These are phyloP conservation scores for Acomys russatus DNA, from an alignment of 2,797 vertebrate genomes.

Conservation along the genomic window DNA sequence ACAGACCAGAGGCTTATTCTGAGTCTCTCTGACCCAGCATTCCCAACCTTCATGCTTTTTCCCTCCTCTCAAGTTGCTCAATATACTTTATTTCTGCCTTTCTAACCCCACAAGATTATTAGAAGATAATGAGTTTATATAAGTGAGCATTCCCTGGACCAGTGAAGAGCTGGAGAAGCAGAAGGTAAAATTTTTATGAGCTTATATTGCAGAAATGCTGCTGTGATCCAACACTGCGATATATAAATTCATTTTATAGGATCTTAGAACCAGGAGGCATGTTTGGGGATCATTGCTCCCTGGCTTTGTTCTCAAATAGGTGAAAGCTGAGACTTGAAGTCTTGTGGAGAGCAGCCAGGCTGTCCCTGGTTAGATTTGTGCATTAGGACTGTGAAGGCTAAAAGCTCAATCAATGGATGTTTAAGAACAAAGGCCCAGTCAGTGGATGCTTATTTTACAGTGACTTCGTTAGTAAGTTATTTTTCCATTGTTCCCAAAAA, in stretches of 20 bases:
- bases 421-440: not conserved
- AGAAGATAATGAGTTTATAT: constrained; percentile 56
- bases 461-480: constrained; percentile 43
- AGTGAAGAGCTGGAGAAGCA: not conserved
- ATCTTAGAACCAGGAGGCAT: not conserved
- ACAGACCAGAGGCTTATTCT: not conserved
- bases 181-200: constrained; percentile 58
- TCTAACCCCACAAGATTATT: constrained; percentile 34
- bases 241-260: constrained; percentile 37
- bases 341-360: constrained; percentile 10
- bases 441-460: constrained; percentile 49
- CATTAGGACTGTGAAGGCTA: constrained; percentile 19
- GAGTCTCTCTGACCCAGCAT: not conserved
- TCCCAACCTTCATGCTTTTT: not conserved
- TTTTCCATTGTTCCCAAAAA: not conserved
- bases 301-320: constrained; percentile 37
- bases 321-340: not conserved
- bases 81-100: not conserved
- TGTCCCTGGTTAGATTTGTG: not conserved
- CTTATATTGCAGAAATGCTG: constrained; percentile 8
- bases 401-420: constrained; percentile 12
- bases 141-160: not conserved
- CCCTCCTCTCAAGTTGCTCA: not conserved
- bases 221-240: constrained; percentile 44
- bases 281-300: not conserved